Percentiles rank a stretch among this genome's conserved stretches.
Evolutionary conservation across 2,888 invertebrate genomes (phyloP).

Genomic region (Maniola hyperantus): DNA sequence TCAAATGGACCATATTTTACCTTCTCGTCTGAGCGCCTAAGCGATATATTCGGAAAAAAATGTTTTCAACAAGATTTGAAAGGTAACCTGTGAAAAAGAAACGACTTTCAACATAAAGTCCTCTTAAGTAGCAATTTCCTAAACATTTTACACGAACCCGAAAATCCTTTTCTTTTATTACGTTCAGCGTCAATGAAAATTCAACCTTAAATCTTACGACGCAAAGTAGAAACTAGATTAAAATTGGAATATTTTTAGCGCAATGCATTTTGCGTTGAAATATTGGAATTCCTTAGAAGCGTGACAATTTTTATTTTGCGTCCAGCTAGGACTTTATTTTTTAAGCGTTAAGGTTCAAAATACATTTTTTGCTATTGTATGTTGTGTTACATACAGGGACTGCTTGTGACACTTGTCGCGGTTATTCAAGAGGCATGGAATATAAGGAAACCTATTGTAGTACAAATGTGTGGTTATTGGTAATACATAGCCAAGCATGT

Average conservation of each 20-base stretch:
- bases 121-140: constrained; percentile 37
- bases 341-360: constrained; percentile 12
- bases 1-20: constrained; percentile 9
- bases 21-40: background rate
- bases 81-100: constrained; percentile 26
- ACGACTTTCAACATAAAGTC: constrained; percentile 16
- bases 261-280: constrained; percentile 32
- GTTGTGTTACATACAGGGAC: background rate
- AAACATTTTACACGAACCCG: constrained; percentile 31
- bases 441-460: constrained; percentile 20
- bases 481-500: background rate
- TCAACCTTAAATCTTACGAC: background rate
- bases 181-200: background rate
- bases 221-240: constrained; percentile 5
- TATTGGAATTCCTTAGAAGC: constrained; percentile 32
- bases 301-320: constrained; percentile 19
- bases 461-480: background rate
- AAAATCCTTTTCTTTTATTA: constrained; percentile 25
- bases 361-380: background rate
- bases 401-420: constrained; percentile 32
- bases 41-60: constrained; percentile 20
- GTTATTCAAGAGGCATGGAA: constrained; percentile 27
- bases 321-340: background rate
- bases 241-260: constrained; percentile 15
- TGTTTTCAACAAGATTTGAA: constrained; percentile 28